Evolutionary conservation across 2,113 vertebrate species (phyloP).

Genomic region (Mobula birostris): DNA sequence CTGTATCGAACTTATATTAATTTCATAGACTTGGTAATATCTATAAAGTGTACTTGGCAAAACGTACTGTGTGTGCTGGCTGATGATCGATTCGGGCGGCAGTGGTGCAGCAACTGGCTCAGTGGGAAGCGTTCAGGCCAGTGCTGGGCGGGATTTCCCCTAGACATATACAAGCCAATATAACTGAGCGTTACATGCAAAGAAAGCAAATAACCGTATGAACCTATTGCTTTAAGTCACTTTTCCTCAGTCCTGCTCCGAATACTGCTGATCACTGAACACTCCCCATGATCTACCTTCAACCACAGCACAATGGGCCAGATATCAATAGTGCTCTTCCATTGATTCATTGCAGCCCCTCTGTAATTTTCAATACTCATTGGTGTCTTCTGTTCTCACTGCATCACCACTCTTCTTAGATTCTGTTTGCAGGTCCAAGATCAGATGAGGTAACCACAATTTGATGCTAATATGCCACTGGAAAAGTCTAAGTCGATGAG

Average conservation of each 20-base stretch:
- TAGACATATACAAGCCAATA: too few species aligned
- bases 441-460: neutral
- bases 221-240: neutral
- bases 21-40: too few species aligned
- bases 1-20: too few species aligned
- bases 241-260: neutral
- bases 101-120: too few species aligned
- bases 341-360: neutral
- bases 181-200: too few species aligned
- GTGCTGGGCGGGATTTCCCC: too few species aligned
- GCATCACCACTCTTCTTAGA: neutral
- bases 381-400: neutral
- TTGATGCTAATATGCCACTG: neutral
- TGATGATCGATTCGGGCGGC: too few species aligned
- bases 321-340: too few species aligned
- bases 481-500: neutral
- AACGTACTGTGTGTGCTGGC: too few species aligned
- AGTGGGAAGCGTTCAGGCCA: too few species aligned
- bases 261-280: neutral
- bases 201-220: neutral
- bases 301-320: neutral
- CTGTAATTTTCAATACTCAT: neutral
- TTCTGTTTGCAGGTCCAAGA: neutral
- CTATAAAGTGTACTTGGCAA: too few species aligned
- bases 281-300: neutral